These are phyloP conservation scores for Dugesia japonica DNA, from an alignment of 2,888 invertebrate species.

Conservation along the genomic window DNA sequence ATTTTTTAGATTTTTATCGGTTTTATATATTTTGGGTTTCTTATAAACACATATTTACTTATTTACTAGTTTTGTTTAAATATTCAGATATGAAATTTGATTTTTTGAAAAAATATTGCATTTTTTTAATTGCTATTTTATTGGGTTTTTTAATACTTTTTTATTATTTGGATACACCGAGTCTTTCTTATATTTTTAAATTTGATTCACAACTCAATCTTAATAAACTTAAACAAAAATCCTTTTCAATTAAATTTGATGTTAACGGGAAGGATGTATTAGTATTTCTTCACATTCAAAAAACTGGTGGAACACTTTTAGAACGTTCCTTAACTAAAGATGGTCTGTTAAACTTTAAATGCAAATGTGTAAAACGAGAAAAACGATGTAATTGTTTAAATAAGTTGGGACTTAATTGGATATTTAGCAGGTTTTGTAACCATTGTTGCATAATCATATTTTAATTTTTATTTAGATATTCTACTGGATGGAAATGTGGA, in stretches of 20 bases:
- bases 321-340: neutral
- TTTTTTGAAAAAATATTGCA: too few relatives aligned
- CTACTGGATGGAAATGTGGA: conserved; percentile 58
- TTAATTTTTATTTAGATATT: conserved; percentile 38
- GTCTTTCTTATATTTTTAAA: neutral
- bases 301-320: conserved; percentile 22
- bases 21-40: too few relatives aligned
- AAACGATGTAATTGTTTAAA: conserved; percentile 10
- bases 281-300: conserved; percentile 29
- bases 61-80: too few relatives aligned
- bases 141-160: neutral
- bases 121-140: too few relatives aligned
- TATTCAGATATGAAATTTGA: too few relatives aligned
- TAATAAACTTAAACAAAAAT: neutral
- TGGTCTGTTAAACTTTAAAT: neutral
- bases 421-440: conserved; percentile 30
- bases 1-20: too few relatives aligned
- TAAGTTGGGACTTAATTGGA: neutral
- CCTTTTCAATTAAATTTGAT: neutral
- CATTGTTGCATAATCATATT: neutral
- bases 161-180: neutral
- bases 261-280: neutral
- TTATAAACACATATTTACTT: too few relatives aligned
- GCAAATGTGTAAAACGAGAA: conserved; percentile 11
- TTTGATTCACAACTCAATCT: neutral